Evolutionary conservation across 2,888 invertebrate genomes (phyloP), one percentile per base, ranked within the genome.

Genomic region (Cetonia aurata): DNA sequence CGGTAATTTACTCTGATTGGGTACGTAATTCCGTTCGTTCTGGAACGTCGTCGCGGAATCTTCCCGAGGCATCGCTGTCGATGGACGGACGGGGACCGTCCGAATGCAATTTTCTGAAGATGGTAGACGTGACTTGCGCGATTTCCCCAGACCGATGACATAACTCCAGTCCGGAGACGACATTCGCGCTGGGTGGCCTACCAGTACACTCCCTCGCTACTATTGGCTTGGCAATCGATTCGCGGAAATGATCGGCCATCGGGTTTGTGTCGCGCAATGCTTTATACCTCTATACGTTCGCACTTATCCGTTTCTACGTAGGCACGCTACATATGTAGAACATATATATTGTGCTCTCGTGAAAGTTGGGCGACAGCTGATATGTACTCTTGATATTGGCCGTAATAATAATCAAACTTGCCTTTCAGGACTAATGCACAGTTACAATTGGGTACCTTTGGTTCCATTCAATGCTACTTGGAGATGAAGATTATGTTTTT

Each of bases 241-340:
- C 81, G 78, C 77, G 77, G 80, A 80, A 81, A 78, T 80, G 76
- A 81, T 80, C 81, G 79, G 79, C 76, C 74, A 79, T 80, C 80
- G 74, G 60, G 57, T 68, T 59, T 65, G 50, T 69, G 57, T 68
- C 68, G 68, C 68, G 68, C 56, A 65, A 65, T 57, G 41, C 57
- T 41, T 57, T 57, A 57, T 57, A 57, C 41, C n/a, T n/a, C 57
- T 57, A 57, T 57, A 17, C 15, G 57, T 42, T 19, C 31, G 60
- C 12, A 60, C 46, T 17, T 59, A 59, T 52, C 15, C 57, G 31
- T 65, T 50, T 65, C 13, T 17, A 60, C n/a, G 33, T 50, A 65
- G 37, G 50, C 15, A 50, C 33, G 33, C 17, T n/a, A 37, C 37
- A 46, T 46, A 52, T 48, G 48, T 48, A 37, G 48, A 15, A 52